phyloP scores from a whole-genome alignment of 2,797 vertebrate species.

The Erpetoichthys calabaricus region DNA sequence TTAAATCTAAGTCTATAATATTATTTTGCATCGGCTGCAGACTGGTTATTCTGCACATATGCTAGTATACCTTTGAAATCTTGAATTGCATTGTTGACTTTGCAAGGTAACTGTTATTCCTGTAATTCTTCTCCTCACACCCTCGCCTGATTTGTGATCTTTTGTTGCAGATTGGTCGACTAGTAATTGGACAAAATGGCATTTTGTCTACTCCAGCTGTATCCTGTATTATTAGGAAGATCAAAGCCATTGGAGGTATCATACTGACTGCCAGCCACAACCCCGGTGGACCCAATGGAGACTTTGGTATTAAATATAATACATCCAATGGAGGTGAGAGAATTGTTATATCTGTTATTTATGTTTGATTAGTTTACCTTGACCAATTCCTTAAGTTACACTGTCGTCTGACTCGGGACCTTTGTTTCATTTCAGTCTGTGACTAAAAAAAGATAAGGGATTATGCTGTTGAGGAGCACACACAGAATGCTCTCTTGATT shows the following conservation, averaged over 20 bases:
- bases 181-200: conserved; percentile 90
- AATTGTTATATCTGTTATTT: background rate
- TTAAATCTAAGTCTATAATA: no score
- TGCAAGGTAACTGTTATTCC: background rate
- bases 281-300: conserved; percentile 83
- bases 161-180: conserved; percentile 61
- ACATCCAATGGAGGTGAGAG: conserved; percentile 79
- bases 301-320: conserved; percentile 97
- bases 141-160: conserved; percentile 3
- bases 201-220: conserved; percentile 94
- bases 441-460: background rate
- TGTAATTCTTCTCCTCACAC: conserved; percentile 3
- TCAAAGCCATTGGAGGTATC: conserved; percentile 87
- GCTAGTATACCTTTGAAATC: no score
- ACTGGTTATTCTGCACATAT: no score
- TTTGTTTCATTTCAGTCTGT: background rate
- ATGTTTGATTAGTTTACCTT: background rate
- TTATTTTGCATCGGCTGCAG: no score
- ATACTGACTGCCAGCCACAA: conserved; percentile 96
- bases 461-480: no score
- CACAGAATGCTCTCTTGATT: no score
- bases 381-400: background rate
- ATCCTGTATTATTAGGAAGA: conserved; percentile 91
- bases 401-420: background rate
- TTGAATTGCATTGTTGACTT: conserved; percentile 1